A percentile compares a stretch with the other conserved stretches of the same genome.
These are phyloP conservation scores for Aspidiotus destructor DNA, from an alignment of 2,888 invertebrate species.

Conservation along the genomic window DNA sequence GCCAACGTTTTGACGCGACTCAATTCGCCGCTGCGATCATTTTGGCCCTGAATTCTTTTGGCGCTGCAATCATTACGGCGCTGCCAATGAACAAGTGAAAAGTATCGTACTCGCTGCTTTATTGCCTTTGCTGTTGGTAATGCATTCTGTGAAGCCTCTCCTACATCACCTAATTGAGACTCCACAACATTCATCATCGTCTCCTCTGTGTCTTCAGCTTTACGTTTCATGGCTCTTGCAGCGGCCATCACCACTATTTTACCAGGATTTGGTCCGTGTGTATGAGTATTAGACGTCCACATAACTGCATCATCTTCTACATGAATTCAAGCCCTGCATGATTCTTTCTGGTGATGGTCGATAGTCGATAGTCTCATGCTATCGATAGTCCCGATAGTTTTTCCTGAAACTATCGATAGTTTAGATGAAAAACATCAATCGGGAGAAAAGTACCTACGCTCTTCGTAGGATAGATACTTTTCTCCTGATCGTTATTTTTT, in stretches of 20 bases:
- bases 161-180: neutral
- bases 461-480: too few relatives aligned
- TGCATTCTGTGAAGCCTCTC: neutral
- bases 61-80: neutral
- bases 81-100: neutral
- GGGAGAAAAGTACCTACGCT: too few relatives aligned
- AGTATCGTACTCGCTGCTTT: neutral
- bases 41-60: too few relatives aligned
- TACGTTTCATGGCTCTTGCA: neutral
- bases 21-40: neutral
- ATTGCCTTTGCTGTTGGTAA: neutral
- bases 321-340: too few relatives aligned
- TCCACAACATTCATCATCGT: neutral
- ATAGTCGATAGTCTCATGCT: too few relatives aligned
- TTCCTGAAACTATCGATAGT: too few relatives aligned
- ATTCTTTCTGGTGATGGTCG: too few relatives aligned
- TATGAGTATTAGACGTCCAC: too few relatives aligned
- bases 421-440: too few relatives aligned
- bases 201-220: neutral
- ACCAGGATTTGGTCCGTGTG: neutral
- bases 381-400: too few relatives aligned
- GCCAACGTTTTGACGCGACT: neutral
- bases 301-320: too few relatives aligned
- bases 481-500: too few relatives aligned
- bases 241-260: neutral